Evolutionary conservation across 23 tunicate genomes (phyloP), one percentile per base, ranked within the genome.

Genomic region (Halocynthia roretzi): DNA sequence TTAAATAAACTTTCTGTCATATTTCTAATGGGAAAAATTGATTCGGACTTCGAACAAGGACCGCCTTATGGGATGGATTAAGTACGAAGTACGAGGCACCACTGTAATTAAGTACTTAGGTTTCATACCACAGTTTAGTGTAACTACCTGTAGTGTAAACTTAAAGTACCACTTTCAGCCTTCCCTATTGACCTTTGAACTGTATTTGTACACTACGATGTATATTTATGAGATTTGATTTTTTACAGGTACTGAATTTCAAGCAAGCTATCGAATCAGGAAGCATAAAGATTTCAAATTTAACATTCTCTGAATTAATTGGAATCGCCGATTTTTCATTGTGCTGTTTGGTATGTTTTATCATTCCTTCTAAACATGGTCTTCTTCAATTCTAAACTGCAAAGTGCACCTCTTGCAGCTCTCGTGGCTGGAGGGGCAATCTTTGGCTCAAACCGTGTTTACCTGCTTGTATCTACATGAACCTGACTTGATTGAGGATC

Each of bases 361-460:
- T 52, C 19, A 50, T 5, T 5, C 6, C 14, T 6, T 17, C 2
- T 2, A 11, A 44, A 14, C 17, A 2, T 71, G 76, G n/a, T 15
- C 1, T 71, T 10, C n/a, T n/a, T 31, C 44, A 31, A 1, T 31
- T 31, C 44, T 58, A 58, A 58, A 58, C 63, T 4, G n/a, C 2
- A 1, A 58, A 58, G 63, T 58, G n/a, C 2, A 12, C 1, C 51
- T 2, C 53, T 77, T 78, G 15, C 73, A 91, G 97, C 54, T 92
- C 2, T 92, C 98, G 60, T 92, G 98, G 98, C 57, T 92, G 6
- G 98, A 92, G n/a, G 98, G 98, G 0, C 98, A 92, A 50, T 83
- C 98, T 6, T 51, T 92, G 8, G 98, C 92, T 44, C 98, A 92
- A 53, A 92, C 87, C 12, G 91, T 92, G 20, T 92, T 92, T 49